phyloP scores from a whole-genome alignment of 2,888 invertebrate genomes.

The Halictus ligatus region DNA sequence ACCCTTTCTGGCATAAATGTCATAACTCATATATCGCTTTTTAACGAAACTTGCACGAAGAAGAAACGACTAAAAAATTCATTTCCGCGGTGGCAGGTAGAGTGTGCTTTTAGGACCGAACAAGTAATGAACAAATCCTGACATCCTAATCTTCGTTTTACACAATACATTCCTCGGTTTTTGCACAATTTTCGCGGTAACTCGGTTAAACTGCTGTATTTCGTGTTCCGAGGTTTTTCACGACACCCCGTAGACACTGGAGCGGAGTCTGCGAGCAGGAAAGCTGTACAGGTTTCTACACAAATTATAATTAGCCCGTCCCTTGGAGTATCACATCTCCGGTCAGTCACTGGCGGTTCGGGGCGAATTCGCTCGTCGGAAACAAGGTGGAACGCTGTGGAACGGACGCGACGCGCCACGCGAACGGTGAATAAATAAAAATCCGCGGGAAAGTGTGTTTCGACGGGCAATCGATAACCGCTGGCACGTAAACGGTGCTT shows the following conservation, averaged over 20 bases:
- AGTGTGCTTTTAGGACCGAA: neutral
- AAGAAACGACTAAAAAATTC: no score
- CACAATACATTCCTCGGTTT: neutral
- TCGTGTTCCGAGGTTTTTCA: neutral
- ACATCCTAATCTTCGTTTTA: no score
- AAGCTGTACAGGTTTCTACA: neutral
- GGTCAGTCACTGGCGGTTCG: slow-evolving; percentile 2
- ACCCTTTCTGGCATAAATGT: no score
- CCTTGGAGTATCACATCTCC: neutral
- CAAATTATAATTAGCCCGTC: neutral
- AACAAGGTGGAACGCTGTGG: neutral
- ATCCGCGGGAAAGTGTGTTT: slow-evolving; percentile 59
- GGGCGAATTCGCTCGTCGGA: neutral
- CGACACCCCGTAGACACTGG: neutral
- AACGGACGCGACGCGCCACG: neutral
- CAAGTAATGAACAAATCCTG: neutral
- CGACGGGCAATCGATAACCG: slow-evolving; percentile 61
- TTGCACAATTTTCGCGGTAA: no score
- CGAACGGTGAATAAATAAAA: slow-evolving; percentile 61
- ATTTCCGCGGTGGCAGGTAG: no score
- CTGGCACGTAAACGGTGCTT: slow-evolving; percentile 19
- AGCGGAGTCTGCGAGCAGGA: neutral
- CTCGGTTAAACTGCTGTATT: neutral
- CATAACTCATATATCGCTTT: no score
- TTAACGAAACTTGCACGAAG: no score